Conservation (phyloP, 2,888 invertebrate species). For the Brachycybe producta region DNA sequence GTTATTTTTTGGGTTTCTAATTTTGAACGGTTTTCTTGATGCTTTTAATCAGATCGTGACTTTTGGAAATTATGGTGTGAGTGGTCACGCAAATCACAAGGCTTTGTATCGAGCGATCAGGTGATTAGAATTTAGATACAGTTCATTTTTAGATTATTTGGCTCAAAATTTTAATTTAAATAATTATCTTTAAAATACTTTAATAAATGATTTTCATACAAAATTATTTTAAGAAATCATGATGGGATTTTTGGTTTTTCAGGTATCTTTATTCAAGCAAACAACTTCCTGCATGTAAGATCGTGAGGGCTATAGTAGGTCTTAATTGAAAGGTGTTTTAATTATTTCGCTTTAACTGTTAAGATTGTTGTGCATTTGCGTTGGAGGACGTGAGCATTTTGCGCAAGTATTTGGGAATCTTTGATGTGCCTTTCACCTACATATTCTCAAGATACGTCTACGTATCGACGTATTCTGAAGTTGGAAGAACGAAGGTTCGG, state of each 20-base stretch:
- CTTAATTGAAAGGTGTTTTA: not conserved
- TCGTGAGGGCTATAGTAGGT: too few relatives aligned
- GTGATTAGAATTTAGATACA: conserved; percentile 45
- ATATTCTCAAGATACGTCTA: conserved; percentile 31
- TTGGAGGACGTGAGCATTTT: conserved; percentile 72
- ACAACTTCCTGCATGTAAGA: too few relatives aligned
- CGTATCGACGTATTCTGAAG: conserved; percentile 14
- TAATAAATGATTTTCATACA: not conserved
- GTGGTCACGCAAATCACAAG: conserved; percentile 82
- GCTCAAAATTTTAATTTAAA: not conserved
- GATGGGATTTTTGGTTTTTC: too few relatives aligned
- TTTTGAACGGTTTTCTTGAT: too few relatives aligned
- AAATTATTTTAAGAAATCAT: too few relatives aligned
- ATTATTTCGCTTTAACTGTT: conserved; percentile 20
- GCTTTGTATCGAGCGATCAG: conserved; percentile 33
- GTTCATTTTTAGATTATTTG: conserved; percentile 8
- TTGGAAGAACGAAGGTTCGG: conserved; percentile 12
- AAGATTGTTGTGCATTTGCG: conserved; percentile 69
- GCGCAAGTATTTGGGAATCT: conserved; percentile 63
- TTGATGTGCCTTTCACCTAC: conserved; percentile 72
- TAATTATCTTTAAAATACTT: not conserved
- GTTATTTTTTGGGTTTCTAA: not conserved
- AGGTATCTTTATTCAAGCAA: too few relatives aligned
- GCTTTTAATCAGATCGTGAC: conserved; percentile 51
- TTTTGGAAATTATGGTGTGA: conserved; percentile 87